phyloP scores from a whole-genome alignment of 1,140 invertebrate genomes.

The Drosophila aff. region DNA sequence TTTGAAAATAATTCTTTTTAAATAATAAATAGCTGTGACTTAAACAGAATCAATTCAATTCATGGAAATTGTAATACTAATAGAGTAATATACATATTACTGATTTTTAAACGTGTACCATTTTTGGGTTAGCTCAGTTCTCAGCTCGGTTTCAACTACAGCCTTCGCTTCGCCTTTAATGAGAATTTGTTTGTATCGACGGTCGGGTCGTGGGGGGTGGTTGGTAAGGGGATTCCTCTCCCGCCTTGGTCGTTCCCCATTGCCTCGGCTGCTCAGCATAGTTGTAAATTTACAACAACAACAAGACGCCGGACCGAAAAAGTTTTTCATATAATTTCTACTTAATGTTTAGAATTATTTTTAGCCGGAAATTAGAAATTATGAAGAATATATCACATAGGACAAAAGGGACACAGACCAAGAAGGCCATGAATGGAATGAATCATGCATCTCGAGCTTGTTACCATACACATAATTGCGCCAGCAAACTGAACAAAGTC shows the following conservation, averaged over 20 bases:
- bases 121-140: constrained; percentile 58
- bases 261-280: constrained; percentile 39
- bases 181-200: constrained; percentile 83
- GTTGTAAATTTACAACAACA: constrained; percentile 72
- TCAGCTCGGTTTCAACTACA: constrained; percentile 45
- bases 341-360: constrained; percentile 83
- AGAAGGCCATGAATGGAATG: constrained; percentile 27
- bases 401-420: constrained; percentile 32
- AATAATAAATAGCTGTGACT: no score
- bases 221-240: constrained; percentile 10
- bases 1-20: no score
- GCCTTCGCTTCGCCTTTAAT: constrained; percentile 71
- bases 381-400: constrained; percentile 76
- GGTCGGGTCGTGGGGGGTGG: constrained; percentile 52
- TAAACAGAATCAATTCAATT: no score
- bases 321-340: constrained; percentile 80
- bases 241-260: constrained; percentile 1
- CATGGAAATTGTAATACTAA: no score
- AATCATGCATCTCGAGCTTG: constrained; percentile 49
- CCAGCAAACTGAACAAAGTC: constrained; percentile 54
- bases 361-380: constrained; percentile 76
- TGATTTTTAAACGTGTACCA: constrained; percentile 39
- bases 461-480: constrained; percentile 49
- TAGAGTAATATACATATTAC: not conserved
- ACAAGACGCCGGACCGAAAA: constrained; percentile 43